Percentiles rank a stretch among this genome's conserved stretches.
Conservation (phyloP, 1,140 invertebrate species). For the Phortica variegata region DNA sequence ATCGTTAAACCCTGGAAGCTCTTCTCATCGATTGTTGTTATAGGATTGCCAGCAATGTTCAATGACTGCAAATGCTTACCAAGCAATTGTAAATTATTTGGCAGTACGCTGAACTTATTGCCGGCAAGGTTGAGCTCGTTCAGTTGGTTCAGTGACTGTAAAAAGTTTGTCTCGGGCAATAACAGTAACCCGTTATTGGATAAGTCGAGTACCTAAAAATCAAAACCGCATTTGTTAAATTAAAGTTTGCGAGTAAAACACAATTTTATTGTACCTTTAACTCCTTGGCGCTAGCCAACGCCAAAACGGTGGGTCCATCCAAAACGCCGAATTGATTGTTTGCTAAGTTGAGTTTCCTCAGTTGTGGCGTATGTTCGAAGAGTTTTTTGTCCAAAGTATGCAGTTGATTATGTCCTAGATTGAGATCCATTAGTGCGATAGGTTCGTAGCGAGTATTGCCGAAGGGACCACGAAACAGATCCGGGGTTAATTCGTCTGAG, state of each 20-base stretch:
- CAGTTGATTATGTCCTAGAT: slow-evolving; percentile 69
- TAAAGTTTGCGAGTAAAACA: too few relatives aligned
- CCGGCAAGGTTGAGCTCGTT: slow-evolving; percentile 61
- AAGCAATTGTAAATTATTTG: slow-evolving; percentile 59
- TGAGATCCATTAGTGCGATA: slow-evolving; percentile 65
- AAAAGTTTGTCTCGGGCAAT: slow-evolving; percentile 56
- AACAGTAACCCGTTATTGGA: slow-evolving; percentile 61
- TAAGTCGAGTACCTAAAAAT: slow-evolving; percentile 61
- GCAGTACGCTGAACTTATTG: slow-evolving; percentile 62
- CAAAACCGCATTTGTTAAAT: slow-evolving; percentile 2
- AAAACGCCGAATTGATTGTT: slow-evolving; percentile 69
- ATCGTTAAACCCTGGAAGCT: slow-evolving; percentile 62
- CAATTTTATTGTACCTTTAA: slow-evolving; percentile 58
- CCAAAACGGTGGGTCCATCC: slow-evolving; percentile 63
- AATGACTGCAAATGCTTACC: slow-evolving; percentile 60
- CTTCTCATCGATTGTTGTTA: slow-evolving; percentile 60
- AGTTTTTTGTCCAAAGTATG: slow-evolving; percentile 67
- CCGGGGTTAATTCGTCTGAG: slow-evolving; percentile 62
- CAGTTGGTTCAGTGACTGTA: slow-evolving; percentile 58
- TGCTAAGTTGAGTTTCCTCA: slow-evolving; percentile 67
- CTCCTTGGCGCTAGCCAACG: slow-evolving; percentile 62
- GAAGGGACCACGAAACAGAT: slow-evolving; percentile 65
- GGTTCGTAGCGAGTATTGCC: slow-evolving; percentile 63
- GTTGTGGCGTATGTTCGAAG: slow-evolving; percentile 69
- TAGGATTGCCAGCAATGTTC: slow-evolving; percentile 62